Base-by-base conservation (phyloP, 2,888 invertebrate genomes). In the Stegophylla sp. region DNA sequence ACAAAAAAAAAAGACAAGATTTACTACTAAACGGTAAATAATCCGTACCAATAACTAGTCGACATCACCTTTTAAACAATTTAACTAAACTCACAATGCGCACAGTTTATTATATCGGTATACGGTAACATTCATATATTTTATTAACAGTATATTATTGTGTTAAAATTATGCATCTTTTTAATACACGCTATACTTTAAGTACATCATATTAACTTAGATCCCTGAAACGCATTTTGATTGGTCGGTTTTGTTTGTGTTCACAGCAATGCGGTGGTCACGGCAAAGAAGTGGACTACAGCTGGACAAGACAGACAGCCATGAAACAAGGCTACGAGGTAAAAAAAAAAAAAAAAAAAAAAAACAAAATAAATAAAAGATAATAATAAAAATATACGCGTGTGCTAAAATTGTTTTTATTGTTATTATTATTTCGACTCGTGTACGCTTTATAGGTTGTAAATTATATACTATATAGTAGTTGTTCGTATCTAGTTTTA, bases 291-390 rank as follows among this genome's bases (percentile, higher is more conserved):
- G 86, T 89, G 87, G 90, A 90, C 86, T 90, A 90, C 85, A 88
- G 89, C 84, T 90, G 90, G 90, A 88, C 89, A 61, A 88, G 90
- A 84, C 89, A 89, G 84, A 85, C 89, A 83, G 89, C 90, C 89
- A 88, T 89, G 85, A 90, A 90, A 84, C 90, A 90, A 84, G 90
- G 89, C 86, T 90, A 90, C 86, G 90, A 90, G 88, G 90, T 89
- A 87, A 88, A 88, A 75, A n/a, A 23, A 72, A 64, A 26, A 48
- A 63, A 74, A 5, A 7, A 5, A 3, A 28, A 10, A 34, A 34
- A 5, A 34, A 34, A 5, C 3, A 34, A 5, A 34, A 34, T 34
- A 7, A 34, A 34, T n/a, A n/a, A n/a, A n/a, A n/a, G n/a, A n/a
- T n/a, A n/a, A n/a, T n/a, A 34, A 3, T 34, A 66, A 67, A 67